These are phyloP conservation scores for Archivesica marissinica DNA, from an alignment of 1,140 invertebrate species.

Conservation along the genomic window DNA sequence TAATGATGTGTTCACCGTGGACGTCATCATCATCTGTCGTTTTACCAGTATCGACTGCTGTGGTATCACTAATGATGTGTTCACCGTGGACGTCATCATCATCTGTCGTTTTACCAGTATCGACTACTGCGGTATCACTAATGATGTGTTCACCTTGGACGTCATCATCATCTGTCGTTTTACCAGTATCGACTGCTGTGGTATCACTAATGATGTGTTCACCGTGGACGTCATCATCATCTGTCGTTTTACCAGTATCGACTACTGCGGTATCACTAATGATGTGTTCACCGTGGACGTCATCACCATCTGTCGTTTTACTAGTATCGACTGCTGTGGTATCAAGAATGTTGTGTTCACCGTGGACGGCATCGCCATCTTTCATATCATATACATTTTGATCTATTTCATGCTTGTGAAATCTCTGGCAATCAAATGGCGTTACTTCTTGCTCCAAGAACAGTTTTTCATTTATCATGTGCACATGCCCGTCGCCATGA, in stretches of 20 bases:
- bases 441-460: neutral
- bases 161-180: too few species aligned
- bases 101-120: neutral
- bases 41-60: too few species aligned
- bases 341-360: neutral
- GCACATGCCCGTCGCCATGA: neutral
- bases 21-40: too few species aligned
- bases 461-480: neutral
- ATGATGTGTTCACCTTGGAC: neutral
- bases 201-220: too few species aligned
- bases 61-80: neutral
- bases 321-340: neutral
- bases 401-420: neutral
- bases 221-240: too few species aligned
- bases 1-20: too few species aligned
- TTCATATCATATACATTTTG: neutral
- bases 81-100: neutral
- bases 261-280: too few species aligned
- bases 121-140: neutral
- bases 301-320: neutral
- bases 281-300: too few species aligned
- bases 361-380: neutral
- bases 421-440: too few species aligned
- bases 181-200: too few species aligned
- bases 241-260: too few species aligned